phyloP scores from a whole-genome alignment of 1,140 invertebrate species.

The Macrosteles quadrilineatus region DNA sequence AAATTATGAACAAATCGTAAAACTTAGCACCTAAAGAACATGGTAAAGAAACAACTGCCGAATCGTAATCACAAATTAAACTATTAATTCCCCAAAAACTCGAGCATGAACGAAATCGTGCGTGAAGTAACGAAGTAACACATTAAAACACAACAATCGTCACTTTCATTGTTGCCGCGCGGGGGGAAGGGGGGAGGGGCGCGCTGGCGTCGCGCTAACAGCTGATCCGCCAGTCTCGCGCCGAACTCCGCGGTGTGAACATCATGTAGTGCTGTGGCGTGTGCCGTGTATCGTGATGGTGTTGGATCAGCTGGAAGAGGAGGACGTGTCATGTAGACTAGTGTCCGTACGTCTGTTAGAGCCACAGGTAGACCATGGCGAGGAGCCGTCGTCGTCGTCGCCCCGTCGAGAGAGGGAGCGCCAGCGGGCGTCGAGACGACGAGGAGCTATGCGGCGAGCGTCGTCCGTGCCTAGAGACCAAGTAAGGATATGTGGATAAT shows the following conservation, averaged over 20 bases:
- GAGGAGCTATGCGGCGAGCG: constrained; percentile 39
- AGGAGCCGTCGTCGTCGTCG: background rate
- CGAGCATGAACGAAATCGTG: too few species aligned
- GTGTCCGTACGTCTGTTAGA: constrained; percentile 23
- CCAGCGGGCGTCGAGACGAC: constrained; percentile 32
- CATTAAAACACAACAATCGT: background rate
- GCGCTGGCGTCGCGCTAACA: background rate
- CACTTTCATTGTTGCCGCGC: background rate
- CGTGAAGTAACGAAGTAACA: background rate
- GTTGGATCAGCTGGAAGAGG: constrained; percentile 20
- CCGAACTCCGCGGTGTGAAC: background rate
- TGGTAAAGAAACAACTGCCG: too few species aligned
- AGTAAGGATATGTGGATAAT: constrained; percentile 15
- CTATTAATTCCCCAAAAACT: too few species aligned
- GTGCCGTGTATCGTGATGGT: constrained; percentile 4
- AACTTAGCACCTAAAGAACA: too few species aligned
- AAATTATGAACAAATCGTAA: too few species aligned
- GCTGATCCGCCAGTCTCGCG: constrained; percentile 1
- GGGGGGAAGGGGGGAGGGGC: constrained; percentile 12
- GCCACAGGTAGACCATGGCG: too few species aligned
- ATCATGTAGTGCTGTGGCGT: background rate
- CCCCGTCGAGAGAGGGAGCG: constrained; percentile 31
- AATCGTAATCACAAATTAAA: too few species aligned
- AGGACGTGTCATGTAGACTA: constrained; percentile 23
- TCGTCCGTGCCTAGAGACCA: constrained; percentile 35